phyloP scores from a whole-genome alignment of 2,113 vertebrate genomes.

The Mungos mungo region DNA sequence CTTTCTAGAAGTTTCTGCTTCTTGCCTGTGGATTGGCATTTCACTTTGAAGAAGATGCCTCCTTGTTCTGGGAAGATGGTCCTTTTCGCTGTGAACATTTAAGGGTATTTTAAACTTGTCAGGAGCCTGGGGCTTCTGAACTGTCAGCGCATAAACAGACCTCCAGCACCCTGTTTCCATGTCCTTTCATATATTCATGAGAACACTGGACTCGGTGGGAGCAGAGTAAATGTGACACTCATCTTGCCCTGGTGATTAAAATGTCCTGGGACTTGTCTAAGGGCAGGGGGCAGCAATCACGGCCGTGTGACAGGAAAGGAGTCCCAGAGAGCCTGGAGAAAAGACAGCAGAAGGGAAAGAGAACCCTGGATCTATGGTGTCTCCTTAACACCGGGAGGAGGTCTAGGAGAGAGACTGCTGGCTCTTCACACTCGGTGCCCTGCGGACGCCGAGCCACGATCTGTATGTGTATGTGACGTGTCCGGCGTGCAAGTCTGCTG shows the following conservation, averaged over 20 bases:
- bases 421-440: neutral
- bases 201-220: neutral
- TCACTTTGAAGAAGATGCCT: neutral
- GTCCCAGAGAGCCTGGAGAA: fast-evolving
- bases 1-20: neutral
- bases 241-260: neutral
- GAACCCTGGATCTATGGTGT: neutral
- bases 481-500: fast-evolving
- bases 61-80: neutral
- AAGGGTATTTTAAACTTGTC: neutral
- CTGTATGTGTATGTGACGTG: no score
- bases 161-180: no score
- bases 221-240: neutral
- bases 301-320: fast-evolving
- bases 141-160: no score
- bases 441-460: neutral
- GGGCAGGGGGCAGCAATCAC: neutral
- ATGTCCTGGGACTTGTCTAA: no score
- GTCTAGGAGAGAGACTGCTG: neutral
- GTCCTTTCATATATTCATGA: neutral
- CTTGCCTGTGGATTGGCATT: neutral
- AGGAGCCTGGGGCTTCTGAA: neutral
- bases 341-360: fast-evolving
- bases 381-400: no score
- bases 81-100: neutral